Evolutionary conservation across 2,888 invertebrate genomes (phyloP), one percentile per base, ranked within the genome.

Genomic region (Dromius quadrimaculatus): DNA sequence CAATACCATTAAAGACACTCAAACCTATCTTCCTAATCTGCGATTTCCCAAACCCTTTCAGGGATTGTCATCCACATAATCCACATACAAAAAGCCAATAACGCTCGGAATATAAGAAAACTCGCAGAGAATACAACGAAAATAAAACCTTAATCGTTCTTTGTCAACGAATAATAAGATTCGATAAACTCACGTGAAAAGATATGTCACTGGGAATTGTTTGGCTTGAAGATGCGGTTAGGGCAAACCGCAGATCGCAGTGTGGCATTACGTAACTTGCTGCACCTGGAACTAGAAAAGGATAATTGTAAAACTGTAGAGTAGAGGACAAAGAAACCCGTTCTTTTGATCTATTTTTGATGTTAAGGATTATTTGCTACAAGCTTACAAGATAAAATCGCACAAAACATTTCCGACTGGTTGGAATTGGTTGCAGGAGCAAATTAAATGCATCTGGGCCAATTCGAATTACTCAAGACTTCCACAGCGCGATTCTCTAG

Each of bases 151-250:
- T 69, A 72, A 72, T 72, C 62, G 61, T 36, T 72, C 50, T 71
- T 71, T 72, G 71, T 57, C 36, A 28, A 71, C 64, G 71, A 72
- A 73, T 71, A 72, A 73, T 71, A 71, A 71, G 63, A 54, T 66
- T 73, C 72, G 71, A 72, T 73, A 59, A 47, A 68, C 66, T 54
- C 66, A 38, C 17, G 13, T 38, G 66, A 54, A 66, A 66, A 54
- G 54, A 66, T 23, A 17, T 66, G 62, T 62, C 62, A 43, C 62
- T 43, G 23, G 61, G 15, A 43, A 11, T 20, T 20, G 65, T 54
- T 54, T 41, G 41, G 41, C 15, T 54, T 28, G 28, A 15, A 41
- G 41, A 54, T 54, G 50, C 50, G 50, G 50, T 28, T 28, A 28
- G n/a, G n/a, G n/a, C n/a, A n/a, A 23, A 28, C 23, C 50, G 41